Conservation (phyloP, 2,888 invertebrate genomes). For the Danaus chrysippus region DNA sequence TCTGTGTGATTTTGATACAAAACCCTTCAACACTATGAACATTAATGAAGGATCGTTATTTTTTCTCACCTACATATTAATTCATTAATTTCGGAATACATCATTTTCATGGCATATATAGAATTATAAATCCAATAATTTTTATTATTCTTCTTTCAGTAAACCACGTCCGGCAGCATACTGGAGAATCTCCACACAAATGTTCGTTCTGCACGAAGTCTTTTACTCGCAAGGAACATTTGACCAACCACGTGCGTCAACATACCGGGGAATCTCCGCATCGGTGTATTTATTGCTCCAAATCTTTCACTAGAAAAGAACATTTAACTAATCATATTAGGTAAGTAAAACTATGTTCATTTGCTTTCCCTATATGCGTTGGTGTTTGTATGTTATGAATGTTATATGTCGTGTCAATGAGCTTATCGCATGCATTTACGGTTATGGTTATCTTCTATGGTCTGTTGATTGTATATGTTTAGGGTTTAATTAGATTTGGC, state of each 20-base stretch:
- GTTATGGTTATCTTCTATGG: too few relatives aligned
- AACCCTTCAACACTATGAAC: too few relatives aligned
- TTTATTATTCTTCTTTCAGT: conserved; percentile 52
- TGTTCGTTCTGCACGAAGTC: conserved; percentile 88
- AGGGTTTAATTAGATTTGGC: too few relatives aligned
- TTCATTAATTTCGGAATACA: too few relatives aligned
- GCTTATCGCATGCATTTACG: too few relatives aligned
- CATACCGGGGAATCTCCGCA: conserved; percentile 94
- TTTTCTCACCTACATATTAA: too few relatives aligned
- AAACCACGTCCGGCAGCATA: conserved; percentile 85
- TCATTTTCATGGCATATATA: too few relatives aligned
- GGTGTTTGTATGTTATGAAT: not conserved
- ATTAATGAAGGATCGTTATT: too few relatives aligned
- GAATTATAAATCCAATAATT: too few relatives aligned
- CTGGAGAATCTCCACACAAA: conserved; percentile 88
- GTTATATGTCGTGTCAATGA: too few relatives aligned
- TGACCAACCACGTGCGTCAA: conserved; percentile 91
- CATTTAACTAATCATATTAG: conserved; percentile 92
- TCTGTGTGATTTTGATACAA: too few relatives aligned
- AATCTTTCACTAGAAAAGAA: conserved; percentile 91
- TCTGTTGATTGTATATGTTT: too few relatives aligned
- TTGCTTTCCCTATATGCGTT: not conserved
- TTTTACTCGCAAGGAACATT: conserved; percentile 89
- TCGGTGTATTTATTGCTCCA: conserved; percentile 90
- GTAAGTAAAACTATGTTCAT: conserved; percentile 41